Conservation (phyloP, 2,888 invertebrate genomes). For the Trissolcus japonicus region DNA sequence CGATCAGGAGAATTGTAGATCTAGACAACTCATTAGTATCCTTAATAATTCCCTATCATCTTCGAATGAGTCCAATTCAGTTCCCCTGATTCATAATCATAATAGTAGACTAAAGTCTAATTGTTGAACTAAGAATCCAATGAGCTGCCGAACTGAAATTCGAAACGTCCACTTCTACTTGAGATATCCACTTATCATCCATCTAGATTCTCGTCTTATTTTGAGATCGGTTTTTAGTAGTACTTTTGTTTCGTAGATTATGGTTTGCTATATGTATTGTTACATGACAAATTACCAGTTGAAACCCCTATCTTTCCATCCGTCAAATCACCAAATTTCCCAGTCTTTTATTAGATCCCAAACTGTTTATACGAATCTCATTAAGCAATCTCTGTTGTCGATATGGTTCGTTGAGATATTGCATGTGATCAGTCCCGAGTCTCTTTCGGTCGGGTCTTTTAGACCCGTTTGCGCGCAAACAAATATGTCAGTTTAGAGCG, state of each 20-base stretch:
- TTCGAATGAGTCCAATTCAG: no score
- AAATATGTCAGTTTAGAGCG: slow-evolving; percentile 6
- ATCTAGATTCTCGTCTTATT: no score
- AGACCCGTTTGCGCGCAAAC: slow-evolving; percentile 6
- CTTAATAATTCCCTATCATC: no score
- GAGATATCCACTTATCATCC: no score
- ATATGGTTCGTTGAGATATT: neutral
- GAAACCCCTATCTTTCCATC: neutral
- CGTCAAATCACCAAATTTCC: neutral
- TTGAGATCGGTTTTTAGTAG: slow-evolving; percentile 6
- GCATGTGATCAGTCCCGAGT: slow-evolving; percentile 16
- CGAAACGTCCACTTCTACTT: no score
- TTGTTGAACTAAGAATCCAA: no score
- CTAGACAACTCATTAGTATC: no score
- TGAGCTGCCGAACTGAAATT: no score
- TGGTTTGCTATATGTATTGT: slow-evolving; percentile 50
- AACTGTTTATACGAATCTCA: slow-evolving; percentile 6
- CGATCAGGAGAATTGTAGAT: no score
- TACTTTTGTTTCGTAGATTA: slow-evolving; percentile 30
- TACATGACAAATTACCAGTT: slow-evolving; percentile 33
- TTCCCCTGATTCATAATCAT: no score
- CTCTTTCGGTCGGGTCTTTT: slow-evolving; percentile 1
- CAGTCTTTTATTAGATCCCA: no score
- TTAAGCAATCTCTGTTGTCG: neutral
- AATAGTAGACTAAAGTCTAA: no score